Conservation (phyloP, 2,797 vertebrate species). For the Ammospiza maritima region DNA sequence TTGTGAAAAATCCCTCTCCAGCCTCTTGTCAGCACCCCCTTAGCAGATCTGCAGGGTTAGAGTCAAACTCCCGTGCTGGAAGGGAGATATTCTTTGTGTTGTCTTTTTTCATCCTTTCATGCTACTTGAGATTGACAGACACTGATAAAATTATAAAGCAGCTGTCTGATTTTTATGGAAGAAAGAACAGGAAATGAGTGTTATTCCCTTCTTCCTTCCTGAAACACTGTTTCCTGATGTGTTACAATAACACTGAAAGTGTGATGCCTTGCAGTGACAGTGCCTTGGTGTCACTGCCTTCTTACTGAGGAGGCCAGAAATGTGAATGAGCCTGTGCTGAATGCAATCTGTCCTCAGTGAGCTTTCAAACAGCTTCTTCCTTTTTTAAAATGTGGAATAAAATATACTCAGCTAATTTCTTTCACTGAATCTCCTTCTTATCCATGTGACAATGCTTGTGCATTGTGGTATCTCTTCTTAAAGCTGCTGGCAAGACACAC, state of each 20-base stretch:
- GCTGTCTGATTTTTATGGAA: not conserved
- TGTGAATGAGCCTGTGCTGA: not conserved
- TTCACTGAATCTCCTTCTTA: not conserved
- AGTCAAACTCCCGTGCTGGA: not conserved
- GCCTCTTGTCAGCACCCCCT: not conserved
- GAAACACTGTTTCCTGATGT: not conserved
- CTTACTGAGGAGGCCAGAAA: not conserved
- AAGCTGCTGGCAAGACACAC: not conserved
- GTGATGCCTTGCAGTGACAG: not conserved
- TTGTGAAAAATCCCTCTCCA: not conserved
- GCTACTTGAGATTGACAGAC: not conserved
- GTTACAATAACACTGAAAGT: not conserved
- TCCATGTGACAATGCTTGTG: not conserved
- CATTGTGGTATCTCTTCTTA: not conserved
- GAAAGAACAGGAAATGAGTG: not conserved
- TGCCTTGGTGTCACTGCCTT: not conserved
- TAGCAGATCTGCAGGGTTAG: not conserved
- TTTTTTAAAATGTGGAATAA: not conserved
- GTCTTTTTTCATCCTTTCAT: not conserved
- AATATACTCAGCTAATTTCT: not conserved
- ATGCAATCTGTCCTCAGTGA: not conserved
- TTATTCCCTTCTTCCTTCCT: not conserved
- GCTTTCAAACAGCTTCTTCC: not conserved
- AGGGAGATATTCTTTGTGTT: not conserved
- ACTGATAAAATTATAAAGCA: not conserved